These are phyloP conservation scores for Lepidonotus clava DNA, from an alignment of 2,888 invertebrate genomes.

Conservation along the genomic window DNA sequence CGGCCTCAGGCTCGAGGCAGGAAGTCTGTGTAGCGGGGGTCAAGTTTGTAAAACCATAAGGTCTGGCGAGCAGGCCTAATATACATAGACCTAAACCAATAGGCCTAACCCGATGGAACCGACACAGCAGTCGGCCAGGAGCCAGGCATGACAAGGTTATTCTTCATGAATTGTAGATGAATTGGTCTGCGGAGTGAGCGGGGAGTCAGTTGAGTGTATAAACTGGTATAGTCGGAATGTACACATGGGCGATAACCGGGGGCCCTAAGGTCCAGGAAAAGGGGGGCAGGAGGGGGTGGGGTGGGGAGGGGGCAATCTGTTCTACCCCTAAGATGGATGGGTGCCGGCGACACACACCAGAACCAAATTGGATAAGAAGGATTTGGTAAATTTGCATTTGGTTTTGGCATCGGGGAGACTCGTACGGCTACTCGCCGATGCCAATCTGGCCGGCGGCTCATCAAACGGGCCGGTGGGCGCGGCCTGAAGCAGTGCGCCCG, in stretches of 20 bases:
- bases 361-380: slow-evolving; percentile 53
- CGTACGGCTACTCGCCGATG: not conserved
- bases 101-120: not conserved
- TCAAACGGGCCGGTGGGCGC: slow-evolving; percentile 22
- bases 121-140: not conserved
- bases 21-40: not conserved
- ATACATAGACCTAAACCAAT: not conserved
- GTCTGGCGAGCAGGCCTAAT: not conserved
- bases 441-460: slow-evolving; percentile 49
- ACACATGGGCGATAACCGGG: not conserved
- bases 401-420: slow-evolving; percentile 8
- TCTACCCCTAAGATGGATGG: slow-evolving; percentile 32
- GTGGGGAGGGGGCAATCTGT: too few relatives aligned
- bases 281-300: too few relatives aligned
- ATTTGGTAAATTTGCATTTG: slow-evolving; percentile 52
- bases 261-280: too few relatives aligned
- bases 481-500: slow-evolving; percentile 37
- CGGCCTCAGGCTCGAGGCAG: not conserved
- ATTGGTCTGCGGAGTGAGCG: not conserved
- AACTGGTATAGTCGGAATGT: not conserved
- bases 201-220: too few relatives aligned
- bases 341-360: slow-evolving; percentile 38
- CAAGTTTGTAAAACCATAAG: not conserved
- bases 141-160: slow-evolving; percentile 23
- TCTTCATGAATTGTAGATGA: slow-evolving; percentile 46